Evolutionary conservation across 2,888 invertebrate species (phyloP).

Genomic region (Julus scandinavius): DNA sequence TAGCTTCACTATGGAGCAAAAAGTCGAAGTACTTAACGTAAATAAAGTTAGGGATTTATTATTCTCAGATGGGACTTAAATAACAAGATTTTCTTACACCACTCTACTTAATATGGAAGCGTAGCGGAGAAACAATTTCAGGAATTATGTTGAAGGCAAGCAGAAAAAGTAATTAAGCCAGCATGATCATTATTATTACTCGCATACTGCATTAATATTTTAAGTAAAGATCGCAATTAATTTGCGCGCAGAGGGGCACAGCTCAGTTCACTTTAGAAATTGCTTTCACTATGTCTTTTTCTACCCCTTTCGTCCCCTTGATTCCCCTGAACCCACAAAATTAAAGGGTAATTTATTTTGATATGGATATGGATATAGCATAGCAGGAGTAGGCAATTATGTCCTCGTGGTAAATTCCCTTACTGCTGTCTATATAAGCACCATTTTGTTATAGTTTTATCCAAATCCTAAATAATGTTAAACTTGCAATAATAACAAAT

Average conservation of each 20-base stretch:
- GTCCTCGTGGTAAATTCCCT: too few species aligned
- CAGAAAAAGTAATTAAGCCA: slow-evolving; percentile 25
- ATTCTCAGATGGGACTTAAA: slow-evolving; percentile 33
- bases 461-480: too few species aligned
- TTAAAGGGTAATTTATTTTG: slow-evolving; percentile 20
- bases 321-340: background rate
- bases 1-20: background rate
- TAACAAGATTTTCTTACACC: slow-evolving; percentile 33
- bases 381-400: background rate
- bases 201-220: slow-evolving; percentile 8
- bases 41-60: slow-evolving; percentile 26
- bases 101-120: background rate
- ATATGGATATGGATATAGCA: background rate
- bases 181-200: slow-evolving; percentile 33
- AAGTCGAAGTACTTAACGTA: slow-evolving; percentile 25
- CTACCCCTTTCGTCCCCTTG: background rate
- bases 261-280: slow-evolving; percentile 9
- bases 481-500: too few species aligned
- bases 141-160: slow-evolving; percentile 25
- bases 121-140: background rate
- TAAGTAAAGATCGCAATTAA: slow-evolving; percentile 33
- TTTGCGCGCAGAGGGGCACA: background rate
- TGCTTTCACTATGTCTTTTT: background rate
- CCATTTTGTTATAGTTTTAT: too few species aligned
- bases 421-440: too few species aligned